Evolutionary conservation across 2,797 vertebrate genomes (phyloP).

Genomic region (Alauda arvensis): DNA sequence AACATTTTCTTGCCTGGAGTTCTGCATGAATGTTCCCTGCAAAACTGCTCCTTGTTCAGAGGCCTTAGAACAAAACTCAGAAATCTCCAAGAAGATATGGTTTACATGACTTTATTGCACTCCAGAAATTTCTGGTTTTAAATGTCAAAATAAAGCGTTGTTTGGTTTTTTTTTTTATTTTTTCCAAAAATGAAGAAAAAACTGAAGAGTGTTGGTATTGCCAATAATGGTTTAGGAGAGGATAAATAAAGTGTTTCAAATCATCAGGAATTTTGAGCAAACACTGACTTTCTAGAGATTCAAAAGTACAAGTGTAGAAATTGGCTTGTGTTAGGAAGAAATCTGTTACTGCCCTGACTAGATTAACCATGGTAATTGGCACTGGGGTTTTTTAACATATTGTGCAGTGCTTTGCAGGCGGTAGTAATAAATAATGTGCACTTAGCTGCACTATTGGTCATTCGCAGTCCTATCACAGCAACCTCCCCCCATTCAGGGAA

Average conservation of each 20-base stretch:
- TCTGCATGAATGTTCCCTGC: background rate
- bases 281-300: constrained; percentile 18
- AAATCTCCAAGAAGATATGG: background rate
- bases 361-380: constrained; percentile 81
- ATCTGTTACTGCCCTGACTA: constrained; percentile 76
- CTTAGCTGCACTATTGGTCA: constrained; percentile 78
- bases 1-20: background rate
- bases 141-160: background rate
- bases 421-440: constrained; percentile 81
- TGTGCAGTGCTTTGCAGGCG: constrained; percentile 71
- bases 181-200: background rate
- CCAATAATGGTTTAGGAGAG: background rate
- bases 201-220: background rate
- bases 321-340: constrained; percentile 62
- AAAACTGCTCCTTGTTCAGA: background rate
- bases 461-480: constrained; percentile 77
- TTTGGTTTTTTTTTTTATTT: background rate
- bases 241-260: constrained; percentile 23
- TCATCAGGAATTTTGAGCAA: constrained; percentile 30
- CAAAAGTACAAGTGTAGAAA: constrained; percentile 61
- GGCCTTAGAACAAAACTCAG: background rate
- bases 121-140: background rate
- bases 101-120: background rate
- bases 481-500: constrained; percentile 81
- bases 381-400: constrained; percentile 65